Percentiles rank a stretch among this genome's conserved stretches.
These are phyloP conservation scores for Boloria selene DNA, from an alignment of 2,888 invertebrate genomes.

Conservation along the genomic window DNA sequence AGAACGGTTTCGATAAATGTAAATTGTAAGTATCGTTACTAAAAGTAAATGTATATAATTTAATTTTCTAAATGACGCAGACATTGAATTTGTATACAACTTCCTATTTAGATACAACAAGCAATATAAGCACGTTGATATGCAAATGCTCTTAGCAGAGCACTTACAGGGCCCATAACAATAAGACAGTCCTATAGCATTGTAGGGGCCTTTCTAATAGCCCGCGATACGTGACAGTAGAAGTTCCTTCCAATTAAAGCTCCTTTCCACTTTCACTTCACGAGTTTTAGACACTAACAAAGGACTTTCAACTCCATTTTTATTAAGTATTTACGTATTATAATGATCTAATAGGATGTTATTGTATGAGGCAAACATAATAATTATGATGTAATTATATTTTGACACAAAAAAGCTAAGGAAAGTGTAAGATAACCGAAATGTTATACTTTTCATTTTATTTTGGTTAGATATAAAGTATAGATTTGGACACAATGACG, in stretches of 20 bases:
- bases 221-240: slow-evolving; percentile 63
- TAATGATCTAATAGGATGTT: no score
- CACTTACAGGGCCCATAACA: slow-evolving; percentile 25
- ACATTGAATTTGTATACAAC: slow-evolving; percentile 6
- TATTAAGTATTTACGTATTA: not conserved
- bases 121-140: slow-evolving; percentile 20
- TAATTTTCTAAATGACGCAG: not conserved
- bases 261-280: slow-evolving; percentile 48
- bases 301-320: slow-evolving; percentile 19
- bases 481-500: no score
- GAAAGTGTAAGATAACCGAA: not conserved
- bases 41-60: not conserved
- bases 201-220: slow-evolving; percentile 35
- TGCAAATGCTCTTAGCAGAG: slow-evolving; percentile 23
- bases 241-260: slow-evolving; percentile 54
- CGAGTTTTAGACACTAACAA: slow-evolving; percentile 48
- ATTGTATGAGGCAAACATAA: no score
- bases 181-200: slow-evolving; percentile 27
- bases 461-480: not conserved
- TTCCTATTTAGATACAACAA: slow-evolving; percentile 20
- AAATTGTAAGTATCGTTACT: not conserved
- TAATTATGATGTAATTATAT: not conserved
- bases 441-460: not conserved
- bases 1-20: not conserved
- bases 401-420: not conserved